A percentile compares a stretch with the other conserved stretches of the same genome.
Evolutionary conservation across 2,888 invertebrate species (phyloP).

Genomic region (Microchrysa polita): DNA sequence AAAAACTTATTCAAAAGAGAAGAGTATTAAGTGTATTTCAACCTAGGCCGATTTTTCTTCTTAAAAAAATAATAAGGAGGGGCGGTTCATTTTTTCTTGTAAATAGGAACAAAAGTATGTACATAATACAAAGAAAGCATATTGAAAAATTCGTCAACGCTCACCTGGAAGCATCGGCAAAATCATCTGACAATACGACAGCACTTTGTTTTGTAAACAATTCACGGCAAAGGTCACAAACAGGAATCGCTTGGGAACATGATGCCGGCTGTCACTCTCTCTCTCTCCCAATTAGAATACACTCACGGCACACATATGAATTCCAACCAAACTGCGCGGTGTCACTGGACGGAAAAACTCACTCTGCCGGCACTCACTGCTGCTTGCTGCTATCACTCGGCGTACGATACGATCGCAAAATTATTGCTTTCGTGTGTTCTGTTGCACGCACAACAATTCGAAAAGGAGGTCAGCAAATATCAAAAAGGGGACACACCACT

Average conservation of each 20-base stretch:
- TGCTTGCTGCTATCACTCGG: too few species aligned
- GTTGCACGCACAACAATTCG: background rate
- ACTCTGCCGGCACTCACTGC: conserved; percentile 15
- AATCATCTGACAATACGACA: background rate
- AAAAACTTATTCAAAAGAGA: too few species aligned
- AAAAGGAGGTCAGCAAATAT: background rate
- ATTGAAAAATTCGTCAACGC: too few species aligned
- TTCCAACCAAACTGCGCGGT: conserved; percentile 7
- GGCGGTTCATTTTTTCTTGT: too few species aligned
- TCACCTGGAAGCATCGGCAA: too few species aligned
- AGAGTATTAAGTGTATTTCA: too few species aligned
- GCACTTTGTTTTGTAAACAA: conserved; percentile 30
- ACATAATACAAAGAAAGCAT: too few species aligned
- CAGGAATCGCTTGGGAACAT: background rate
- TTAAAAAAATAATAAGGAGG: too few species aligned
- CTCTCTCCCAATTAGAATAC: conserved; percentile 3
- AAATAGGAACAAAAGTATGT: too few species aligned
- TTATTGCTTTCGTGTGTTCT: background rate
- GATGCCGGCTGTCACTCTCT: background rate
- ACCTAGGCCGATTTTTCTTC: too few species aligned
- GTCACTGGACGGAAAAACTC: conserved; percentile 4
- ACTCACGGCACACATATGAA: background rate
- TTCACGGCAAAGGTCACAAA: conserved; percentile 13
- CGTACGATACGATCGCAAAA: background rate
- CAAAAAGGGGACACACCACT: conserved; percentile 9